These are phyloP conservation scores for Limnephilus auricula DNA, from an alignment of 2,888 invertebrate genomes.

Conservation along the genomic window DNA sequence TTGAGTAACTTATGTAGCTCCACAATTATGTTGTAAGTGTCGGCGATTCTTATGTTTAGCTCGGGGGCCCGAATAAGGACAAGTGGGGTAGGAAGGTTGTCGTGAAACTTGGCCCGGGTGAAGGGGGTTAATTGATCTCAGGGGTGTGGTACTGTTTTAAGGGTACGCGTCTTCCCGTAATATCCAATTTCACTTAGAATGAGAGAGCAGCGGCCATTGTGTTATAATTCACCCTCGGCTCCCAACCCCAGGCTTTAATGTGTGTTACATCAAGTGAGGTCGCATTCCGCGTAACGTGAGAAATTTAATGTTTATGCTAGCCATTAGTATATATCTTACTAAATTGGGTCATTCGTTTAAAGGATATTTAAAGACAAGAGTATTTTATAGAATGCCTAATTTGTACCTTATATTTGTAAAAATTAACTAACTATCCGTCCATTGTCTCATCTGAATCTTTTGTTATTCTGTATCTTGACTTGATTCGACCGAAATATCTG, in stretches of 20 bases:
- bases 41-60: constrained; percentile 20
- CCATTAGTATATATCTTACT: constrained; percentile 42
- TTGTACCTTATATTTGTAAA: background rate
- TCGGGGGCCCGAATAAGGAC: constrained; percentile 24
- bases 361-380: background rate
- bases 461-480: background rate
- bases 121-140: constrained; percentile 66
- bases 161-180: constrained; percentile 62
- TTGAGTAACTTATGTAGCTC: constrained; percentile 6
- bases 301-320: constrained; percentile 51
- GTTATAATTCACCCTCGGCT: constrained; percentile 39
- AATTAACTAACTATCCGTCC: background rate
- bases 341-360: constrained; percentile 20
- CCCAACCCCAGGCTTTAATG: constrained; percentile 40
- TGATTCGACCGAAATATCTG: too few relatives aligned
- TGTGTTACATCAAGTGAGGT: constrained; percentile 55
- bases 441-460: background rate
- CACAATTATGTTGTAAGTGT: constrained; percentile 45
- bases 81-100: constrained; percentile 45
- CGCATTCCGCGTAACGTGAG: constrained; percentile 58
- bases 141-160: constrained; percentile 65
- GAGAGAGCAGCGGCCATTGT: constrained; percentile 63
- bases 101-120: constrained; percentile 61
- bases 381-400: background rate
- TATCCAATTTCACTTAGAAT: constrained; percentile 64